Base-by-base conservation (phyloP, 1,140 invertebrate species). In the Augochlora pura region DNA sequence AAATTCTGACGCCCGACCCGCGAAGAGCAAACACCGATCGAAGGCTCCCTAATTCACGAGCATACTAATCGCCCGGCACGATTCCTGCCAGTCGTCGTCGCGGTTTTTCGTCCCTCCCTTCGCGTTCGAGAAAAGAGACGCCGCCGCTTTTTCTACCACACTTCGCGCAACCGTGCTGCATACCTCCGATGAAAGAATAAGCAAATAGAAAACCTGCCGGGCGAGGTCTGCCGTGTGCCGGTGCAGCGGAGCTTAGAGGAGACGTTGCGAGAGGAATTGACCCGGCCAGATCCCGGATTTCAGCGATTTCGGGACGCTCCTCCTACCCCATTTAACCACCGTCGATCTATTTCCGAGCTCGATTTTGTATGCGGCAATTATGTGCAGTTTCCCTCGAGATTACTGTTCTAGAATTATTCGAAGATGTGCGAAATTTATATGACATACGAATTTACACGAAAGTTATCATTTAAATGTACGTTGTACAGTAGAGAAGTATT, bases 191-290 rank as follows among this genome's bases (percentile, higher is more conserved):
- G 84, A 86, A 85, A 82, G 84, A 82, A 71, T 82, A 85, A 65
- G 80, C 75, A 86, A 86, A 86, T 86, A 85, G 84, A 86, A 85
- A 86, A 81, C 83, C 46, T 18, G 52, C 39, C 57, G 54, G 42
- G 49, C 25, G 49, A 21, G 73, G 32, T 59, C 18, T 18, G 23
- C 16, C 21, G 16, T 52, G 52, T 52, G 52, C 21, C 77, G 59
- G 59, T 82, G 79, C 75, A 82, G 71, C 73, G 2, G 66, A 57
- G 54, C 76, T 62, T 82, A 59, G 52, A 42, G 27, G 80, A 27
- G 52, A 79, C 64, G 80, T 80, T 32, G 32, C 32, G 4, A 32
- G 32, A 32, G 32, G 32, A 32, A 32, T 32, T 32, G 32, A 32
- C 32, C 32, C 32, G 32, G 32, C 32, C 4, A 32, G 32, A 32